Evolutionary conservation across 2,113 vertebrate genomes (phyloP).

Genomic region (Carollia perspicillata): DNA sequence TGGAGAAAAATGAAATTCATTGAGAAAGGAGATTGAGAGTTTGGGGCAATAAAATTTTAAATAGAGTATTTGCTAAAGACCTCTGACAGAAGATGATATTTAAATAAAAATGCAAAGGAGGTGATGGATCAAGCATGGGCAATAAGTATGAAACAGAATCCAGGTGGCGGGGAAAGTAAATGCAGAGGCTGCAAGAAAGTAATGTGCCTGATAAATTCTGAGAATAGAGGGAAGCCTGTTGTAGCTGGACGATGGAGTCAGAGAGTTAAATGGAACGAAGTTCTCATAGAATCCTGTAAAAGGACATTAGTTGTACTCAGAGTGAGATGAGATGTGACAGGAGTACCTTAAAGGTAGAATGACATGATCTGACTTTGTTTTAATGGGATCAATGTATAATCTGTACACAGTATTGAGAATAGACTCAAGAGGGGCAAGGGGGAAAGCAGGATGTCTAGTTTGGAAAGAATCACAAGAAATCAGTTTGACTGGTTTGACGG

Average conservation of each 20-base stretch:
- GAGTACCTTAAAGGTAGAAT: background rate
- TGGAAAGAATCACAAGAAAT: background rate
- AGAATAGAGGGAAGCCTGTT: background rate
- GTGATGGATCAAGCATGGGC: background rate
- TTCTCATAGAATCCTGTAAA: background rate
- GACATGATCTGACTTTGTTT: background rate
- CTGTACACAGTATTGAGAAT: background rate
- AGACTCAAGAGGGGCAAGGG: background rate
- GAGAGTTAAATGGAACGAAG: background rate
- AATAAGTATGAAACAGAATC: background rate
- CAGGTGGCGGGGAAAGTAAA: background rate
- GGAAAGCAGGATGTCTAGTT: background rate
- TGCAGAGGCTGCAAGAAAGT: background rate
- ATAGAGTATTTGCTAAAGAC: background rate
- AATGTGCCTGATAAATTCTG: background rate
- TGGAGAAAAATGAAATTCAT: background rate
- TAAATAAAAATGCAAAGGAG: background rate
- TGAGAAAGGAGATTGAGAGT: fast-evolving
- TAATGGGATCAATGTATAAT: background rate
- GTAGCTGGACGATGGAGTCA: background rate
- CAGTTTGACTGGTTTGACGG: background rate
- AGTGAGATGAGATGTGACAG: background rate
- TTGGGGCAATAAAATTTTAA: background rate
- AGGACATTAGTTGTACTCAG: background rate
- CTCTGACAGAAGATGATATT: background rate